A percentile compares a stretch with the other conserved stretches of the same genome.
Conservation (phyloP, 2,888 invertebrate species). For the Hemistola chrysoprasaria region DNA sequence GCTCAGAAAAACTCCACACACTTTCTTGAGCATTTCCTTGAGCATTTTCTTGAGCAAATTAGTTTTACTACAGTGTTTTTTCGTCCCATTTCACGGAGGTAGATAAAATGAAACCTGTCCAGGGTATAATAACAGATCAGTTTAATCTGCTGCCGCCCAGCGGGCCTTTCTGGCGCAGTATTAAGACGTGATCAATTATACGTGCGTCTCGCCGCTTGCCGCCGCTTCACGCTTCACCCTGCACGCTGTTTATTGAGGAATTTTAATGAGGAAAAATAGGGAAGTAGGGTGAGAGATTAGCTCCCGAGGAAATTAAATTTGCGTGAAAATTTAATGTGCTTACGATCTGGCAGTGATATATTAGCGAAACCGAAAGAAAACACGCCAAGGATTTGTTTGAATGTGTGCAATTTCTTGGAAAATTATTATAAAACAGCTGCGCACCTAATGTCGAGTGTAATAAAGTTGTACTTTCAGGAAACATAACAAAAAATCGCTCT, state of each 20-base stretch:
- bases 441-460: too few relatives aligned
- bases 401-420: too few relatives aligned
- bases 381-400: too few relatives aligned
- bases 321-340: conserved; percentile 6
- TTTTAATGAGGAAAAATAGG: conserved; percentile 43
- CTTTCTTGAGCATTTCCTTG: too few relatives aligned
- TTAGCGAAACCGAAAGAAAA: neutral
- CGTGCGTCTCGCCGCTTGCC: conserved; percentile 32
- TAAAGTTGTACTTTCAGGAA: too few relatives aligned
- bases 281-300: conserved; percentile 26
- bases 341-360: conserved; percentile 11
- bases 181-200: conserved; percentile 67
- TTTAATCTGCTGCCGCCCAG: conserved; percentile 45
- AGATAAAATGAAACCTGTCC: conserved; percentile 38
- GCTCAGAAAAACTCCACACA: conserved; percentile 1
- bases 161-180: conserved; percentile 29
- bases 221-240: conserved; percentile 32
- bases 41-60: conserved; percentile 10
- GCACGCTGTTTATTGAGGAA: conserved; percentile 38
- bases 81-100: conserved; percentile 10
- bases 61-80: conserved; percentile 9
- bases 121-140: conserved; percentile 57
- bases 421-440: conserved; percentile 3
- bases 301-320: conserved; percentile 26
- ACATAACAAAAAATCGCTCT: too few relatives aligned